phyloP scores from a whole-genome alignment of 2,888 invertebrate genomes.

The Gerris lacustris region DNA sequence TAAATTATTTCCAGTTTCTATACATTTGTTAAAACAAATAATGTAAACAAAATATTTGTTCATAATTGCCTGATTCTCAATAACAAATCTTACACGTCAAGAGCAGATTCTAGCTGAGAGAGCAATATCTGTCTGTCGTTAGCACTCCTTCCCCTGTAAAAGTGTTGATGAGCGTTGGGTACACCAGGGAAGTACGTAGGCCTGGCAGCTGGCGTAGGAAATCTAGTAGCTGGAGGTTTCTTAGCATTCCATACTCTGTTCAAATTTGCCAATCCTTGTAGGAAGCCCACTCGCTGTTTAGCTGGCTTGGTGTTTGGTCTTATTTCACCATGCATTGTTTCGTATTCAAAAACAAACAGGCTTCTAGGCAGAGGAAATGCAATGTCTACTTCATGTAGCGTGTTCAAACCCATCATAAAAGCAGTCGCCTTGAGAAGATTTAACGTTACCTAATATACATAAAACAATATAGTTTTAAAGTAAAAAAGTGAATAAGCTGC shows the following conservation, averaged over 20 bases:
- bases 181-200: not conserved
- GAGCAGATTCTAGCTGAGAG: constrained; percentile 17
- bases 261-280: not conserved
- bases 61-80: not conserved
- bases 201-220: not conserved
- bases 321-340: not conserved
- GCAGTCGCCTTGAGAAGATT: constrained; percentile 25
- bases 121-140: not conserved
- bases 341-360: constrained; percentile 7
- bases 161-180: not conserved
- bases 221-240: not conserved
- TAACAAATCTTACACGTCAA: constrained; percentile 17
- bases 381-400: constrained; percentile 27
- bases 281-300: not conserved
- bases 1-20: too few relatives aligned
- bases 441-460: constrained; percentile 21
- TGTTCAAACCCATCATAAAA: constrained; percentile 23
- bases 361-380: constrained; percentile 23
- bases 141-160: not conserved
- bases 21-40: too few relatives aligned
- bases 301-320: not conserved
- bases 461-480: not conserved
- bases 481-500: too few relatives aligned
- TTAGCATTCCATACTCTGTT: not conserved
- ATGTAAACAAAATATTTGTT: too few relatives aligned